Conservation (phyloP, 1,140 invertebrate species). For the Elymnias hypermnestra region DNA sequence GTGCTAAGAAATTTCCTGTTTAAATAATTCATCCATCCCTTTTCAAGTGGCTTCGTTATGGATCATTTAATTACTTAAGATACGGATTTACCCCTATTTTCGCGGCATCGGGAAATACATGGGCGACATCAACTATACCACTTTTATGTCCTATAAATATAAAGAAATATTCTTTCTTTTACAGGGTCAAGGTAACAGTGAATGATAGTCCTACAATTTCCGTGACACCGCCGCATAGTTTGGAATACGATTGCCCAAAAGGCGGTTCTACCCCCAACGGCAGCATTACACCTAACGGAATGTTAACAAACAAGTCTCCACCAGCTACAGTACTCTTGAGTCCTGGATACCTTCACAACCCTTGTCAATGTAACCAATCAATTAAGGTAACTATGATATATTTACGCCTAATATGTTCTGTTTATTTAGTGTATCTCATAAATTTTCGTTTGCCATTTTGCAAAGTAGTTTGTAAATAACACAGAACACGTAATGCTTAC, state of each 20-base stretch:
- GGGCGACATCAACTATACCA: too few species aligned
- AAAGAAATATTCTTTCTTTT: conserved; percentile 2
- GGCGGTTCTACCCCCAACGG: conserved; percentile 46
- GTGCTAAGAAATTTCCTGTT: too few species aligned
- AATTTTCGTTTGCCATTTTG: too few species aligned
- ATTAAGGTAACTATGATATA: conserved; percentile 40
- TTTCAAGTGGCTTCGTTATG: too few species aligned
- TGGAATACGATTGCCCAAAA: conserved; percentile 55
- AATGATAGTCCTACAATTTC: conserved; percentile 62
- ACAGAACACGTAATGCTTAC: too few species aligned
- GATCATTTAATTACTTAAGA: too few species aligned
- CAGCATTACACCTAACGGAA: conserved; percentile 54
- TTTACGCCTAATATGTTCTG: too few species aligned
- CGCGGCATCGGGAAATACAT: too few species aligned
- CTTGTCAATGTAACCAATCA: conserved; percentile 62
- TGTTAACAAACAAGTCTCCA: conserved; percentile 41
- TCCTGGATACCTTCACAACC: conserved; percentile 51
- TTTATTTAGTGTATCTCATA: background rate
- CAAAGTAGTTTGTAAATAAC: too few species aligned
- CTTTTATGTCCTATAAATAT: too few species aligned
- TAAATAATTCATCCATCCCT: too few species aligned
- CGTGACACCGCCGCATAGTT: conserved; percentile 59
- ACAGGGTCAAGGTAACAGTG: conserved; percentile 49
- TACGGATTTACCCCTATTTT: too few species aligned
- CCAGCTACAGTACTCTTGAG: conserved; percentile 53